Evolutionary conservation across 64 coral and sea anemone genomes (phyloP), one percentile per base, ranked within the genome.

Genomic region (Catalaphyllia jardinei): DNA sequence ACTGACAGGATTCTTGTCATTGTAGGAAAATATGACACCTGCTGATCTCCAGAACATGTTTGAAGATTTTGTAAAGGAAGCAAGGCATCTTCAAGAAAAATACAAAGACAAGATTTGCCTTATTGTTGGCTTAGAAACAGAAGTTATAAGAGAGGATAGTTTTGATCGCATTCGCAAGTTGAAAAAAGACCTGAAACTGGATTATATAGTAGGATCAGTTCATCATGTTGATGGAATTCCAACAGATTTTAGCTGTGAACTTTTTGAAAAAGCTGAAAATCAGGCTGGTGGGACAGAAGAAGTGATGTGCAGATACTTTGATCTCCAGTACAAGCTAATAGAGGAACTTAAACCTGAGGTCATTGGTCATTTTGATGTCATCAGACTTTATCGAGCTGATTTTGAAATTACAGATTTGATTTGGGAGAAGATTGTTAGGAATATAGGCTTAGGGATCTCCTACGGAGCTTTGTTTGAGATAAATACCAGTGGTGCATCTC

Each of bases 291-390:
- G 91, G 29, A 93, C 94, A 65, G 91, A 96, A 79, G 67, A 74
- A 74, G 85, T 77, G 10, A 90, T 93, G 61, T 89, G 87, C 19
- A 89, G 65, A 69, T 96, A 96, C 42, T 96, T 89, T 87, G 94
- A 96, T 74, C 87, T 86, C 28, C 94, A 96, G 60, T 93, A 87
- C 20, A 63, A 75, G 65, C 15, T 96, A 24, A 79, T 96, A 27
- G 73, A 59, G 29, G 87, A 90, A 62, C 8, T 96, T 25, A 89
- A 90, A 33, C 94, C 94, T 60, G 91, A 96, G 22, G 64, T 96
- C 31, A 93, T 96, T 80, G 94, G 94, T 51, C 94, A 96, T 87
- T 96, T 96, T 96, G 94, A 96, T 86, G 14, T 96, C 7, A 96
- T 96, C 74, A 87, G 91, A 57, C 38, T 90, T 29, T 93, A 96